Conservation (phyloP, 2,888 invertebrate species). For the Xestia xanthographa region DNA sequence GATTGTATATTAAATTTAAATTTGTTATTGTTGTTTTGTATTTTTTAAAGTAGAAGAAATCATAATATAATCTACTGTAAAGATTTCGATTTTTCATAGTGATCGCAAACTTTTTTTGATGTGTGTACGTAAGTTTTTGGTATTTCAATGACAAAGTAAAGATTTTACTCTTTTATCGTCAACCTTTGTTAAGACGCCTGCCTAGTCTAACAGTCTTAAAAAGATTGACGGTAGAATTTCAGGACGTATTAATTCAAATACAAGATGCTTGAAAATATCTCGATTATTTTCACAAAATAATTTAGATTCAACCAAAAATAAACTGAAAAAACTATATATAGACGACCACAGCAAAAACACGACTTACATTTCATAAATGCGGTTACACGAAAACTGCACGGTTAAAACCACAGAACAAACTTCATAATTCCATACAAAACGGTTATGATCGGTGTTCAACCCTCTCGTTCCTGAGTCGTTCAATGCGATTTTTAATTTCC, state of each 20-base stretch:
- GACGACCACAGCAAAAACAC: neutral
- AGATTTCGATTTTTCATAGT: too few relatives aligned
- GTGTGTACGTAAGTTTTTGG: neutral
- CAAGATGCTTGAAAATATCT: neutral
- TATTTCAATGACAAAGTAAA: neutral
- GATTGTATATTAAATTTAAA: too few relatives aligned
- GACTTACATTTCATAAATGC: slow-evolving; percentile 1
- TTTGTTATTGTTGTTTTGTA: too few relatives aligned
- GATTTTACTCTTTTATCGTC: neutral
- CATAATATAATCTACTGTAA: too few relatives aligned
- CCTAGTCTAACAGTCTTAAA: neutral
- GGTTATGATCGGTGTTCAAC: slow-evolving; percentile 39
- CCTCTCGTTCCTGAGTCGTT: slow-evolving; percentile 44
- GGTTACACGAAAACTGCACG: slow-evolving; percentile 11
- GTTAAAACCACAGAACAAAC: slow-evolving; percentile 18
- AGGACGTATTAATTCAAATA: neutral
- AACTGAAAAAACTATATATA: neutral
- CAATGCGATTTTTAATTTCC: slow-evolving; percentile 70
- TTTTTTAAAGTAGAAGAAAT: too few relatives aligned
- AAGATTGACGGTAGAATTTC: neutral
- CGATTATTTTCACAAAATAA: neutral
- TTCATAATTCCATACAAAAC: slow-evolving; percentile 35
- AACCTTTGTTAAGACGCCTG: neutral
- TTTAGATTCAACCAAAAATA: neutral
- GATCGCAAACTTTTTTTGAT: too few relatives aligned